These are phyloP conservation scores for Drosophila seguyi DNA, from an alignment of 1,140 invertebrate genomes.

Conservation along the genomic window DNA sequence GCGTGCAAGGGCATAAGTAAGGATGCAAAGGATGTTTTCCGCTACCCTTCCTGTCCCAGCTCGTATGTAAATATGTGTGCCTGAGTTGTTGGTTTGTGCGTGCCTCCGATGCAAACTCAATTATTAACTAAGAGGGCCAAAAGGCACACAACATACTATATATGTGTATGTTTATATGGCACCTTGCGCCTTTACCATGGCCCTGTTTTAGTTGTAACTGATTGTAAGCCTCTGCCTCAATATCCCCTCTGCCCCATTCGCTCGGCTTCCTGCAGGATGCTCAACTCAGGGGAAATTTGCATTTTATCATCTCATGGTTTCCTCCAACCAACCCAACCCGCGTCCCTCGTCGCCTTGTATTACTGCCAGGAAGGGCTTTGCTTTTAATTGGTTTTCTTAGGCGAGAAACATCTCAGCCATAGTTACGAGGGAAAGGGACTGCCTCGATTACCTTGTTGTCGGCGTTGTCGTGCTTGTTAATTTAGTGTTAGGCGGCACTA, in stretches of 20 bases:
- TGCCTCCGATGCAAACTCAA: constrained; percentile 79
- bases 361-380: constrained; percentile 61
- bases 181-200: constrained; percentile 57
- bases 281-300: constrained; percentile 78
- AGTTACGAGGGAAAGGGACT: constrained; percentile 10
- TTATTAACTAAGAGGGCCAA: constrained; percentile 74
- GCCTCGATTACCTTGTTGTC: constrained; percentile 25
- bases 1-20: constrained; percentile 67
- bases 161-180: constrained; percentile 6
- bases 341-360: constrained; percentile 47
- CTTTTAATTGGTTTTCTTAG: constrained; percentile 80
- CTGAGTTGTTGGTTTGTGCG: constrained; percentile 50
- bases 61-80: constrained; percentile 29
- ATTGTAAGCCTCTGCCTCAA: constrained; percentile 30
- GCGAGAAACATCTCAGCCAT: constrained; percentile 36
- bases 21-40: constrained; percentile 46
- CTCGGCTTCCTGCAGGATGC: not conserved
- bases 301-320: constrained; percentile 74
- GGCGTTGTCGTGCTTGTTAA: constrained; percentile 57
- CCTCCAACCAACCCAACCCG: constrained; percentile 3
- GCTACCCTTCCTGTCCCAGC: constrained; percentile 1
- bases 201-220: constrained; percentile 57
- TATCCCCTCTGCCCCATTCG: not conserved
- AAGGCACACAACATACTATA: constrained; percentile 45
- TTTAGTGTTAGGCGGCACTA: constrained; percentile 63